Evolutionary conservation across 2,888 invertebrate species (phyloP).

Genomic region (Cinara cedri): DNA sequence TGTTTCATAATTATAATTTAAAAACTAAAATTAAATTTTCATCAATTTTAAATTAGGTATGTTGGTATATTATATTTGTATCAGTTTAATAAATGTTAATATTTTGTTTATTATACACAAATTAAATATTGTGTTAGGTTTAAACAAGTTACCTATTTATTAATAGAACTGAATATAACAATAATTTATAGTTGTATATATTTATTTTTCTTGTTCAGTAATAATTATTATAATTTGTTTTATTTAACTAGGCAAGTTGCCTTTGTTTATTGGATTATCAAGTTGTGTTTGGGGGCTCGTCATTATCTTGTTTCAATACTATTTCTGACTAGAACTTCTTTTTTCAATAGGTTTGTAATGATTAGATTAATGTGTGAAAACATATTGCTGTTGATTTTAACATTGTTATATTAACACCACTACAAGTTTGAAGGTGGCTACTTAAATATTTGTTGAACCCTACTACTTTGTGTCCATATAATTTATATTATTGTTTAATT

Average conservation of each 20-base stretch:
- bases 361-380: conserved; percentile 46
- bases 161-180: neutral
- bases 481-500: neutral
- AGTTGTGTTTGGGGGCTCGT: conserved; percentile 87
- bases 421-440: conserved; percentile 30
- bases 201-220: conserved; percentile 60
- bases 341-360: conserved; percentile 51
- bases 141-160: too few species aligned
- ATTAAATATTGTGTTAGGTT: too few species aligned
- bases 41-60: too few species aligned
- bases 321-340: conserved; percentile 66
- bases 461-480: conserved; percentile 6
- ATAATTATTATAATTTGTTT: conserved; percentile 59
- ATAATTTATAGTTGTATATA: conserved; percentile 58
- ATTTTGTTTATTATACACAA: too few species aligned
- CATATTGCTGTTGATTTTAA: conserved; percentile 37
- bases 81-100: too few species aligned
- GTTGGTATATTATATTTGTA: too few species aligned
- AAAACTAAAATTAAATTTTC: too few species aligned
- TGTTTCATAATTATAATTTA: too few species aligned
- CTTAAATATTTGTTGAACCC: conserved; percentile 16
- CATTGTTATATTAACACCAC: conserved; percentile 43
- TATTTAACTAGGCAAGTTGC: conserved; percentile 66
- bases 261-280: conserved; percentile 86
- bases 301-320: conserved; percentile 75